These are phyloP conservation scores for Tapirus indicus DNA, from an alignment of 2,797 vertebrate species.

Conservation along the genomic window DNA sequence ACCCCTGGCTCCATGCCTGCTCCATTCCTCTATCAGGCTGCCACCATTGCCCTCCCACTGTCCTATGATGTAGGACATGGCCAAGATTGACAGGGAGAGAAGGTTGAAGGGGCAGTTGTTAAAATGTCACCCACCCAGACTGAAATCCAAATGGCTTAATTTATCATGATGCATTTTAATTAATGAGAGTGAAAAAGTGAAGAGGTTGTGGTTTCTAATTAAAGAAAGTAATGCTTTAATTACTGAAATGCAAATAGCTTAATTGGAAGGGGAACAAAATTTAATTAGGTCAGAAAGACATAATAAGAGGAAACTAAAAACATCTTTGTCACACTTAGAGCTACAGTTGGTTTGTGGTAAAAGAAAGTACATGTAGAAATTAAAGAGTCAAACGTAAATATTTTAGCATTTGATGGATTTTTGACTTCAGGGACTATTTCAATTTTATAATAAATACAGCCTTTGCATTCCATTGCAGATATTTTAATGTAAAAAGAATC, in stretches of 20 bases:
- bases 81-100: slow-evolving; percentile 45
- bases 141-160: slow-evolving; percentile 58
- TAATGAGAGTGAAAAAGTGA: slow-evolving; percentile 66
- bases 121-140: slow-evolving; percentile 50
- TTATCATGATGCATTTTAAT: slow-evolving; percentile 55
- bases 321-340: not conserved
- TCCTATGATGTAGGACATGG: slow-evolving; percentile 49
- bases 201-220: slow-evolving; percentile 65
- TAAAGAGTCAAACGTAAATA: not conserved
- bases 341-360: not conserved
- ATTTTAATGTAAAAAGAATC: slow-evolving; percentile 7
- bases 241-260: slow-evolving; percentile 48
- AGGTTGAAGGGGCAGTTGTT: slow-evolving; percentile 59
- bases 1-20: not conserved
- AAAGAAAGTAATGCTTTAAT: slow-evolving; percentile 68
- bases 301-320: slow-evolving; percentile 61
- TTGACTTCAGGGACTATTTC: not conserved
- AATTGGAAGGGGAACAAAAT: slow-evolving; percentile 29
- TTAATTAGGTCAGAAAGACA: slow-evolving; percentile 45
- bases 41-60: not conserved
- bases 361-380: not conserved
- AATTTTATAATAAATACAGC: not conserved
- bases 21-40: not conserved
- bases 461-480: not conserved
- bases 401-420: not conserved